Percentiles rank a stretch among this genome's conserved stretches.
phyloP scores from a whole-genome alignment of 2,888 invertebrate genomes.

The Pyrrhosoma nymphula region DNA sequence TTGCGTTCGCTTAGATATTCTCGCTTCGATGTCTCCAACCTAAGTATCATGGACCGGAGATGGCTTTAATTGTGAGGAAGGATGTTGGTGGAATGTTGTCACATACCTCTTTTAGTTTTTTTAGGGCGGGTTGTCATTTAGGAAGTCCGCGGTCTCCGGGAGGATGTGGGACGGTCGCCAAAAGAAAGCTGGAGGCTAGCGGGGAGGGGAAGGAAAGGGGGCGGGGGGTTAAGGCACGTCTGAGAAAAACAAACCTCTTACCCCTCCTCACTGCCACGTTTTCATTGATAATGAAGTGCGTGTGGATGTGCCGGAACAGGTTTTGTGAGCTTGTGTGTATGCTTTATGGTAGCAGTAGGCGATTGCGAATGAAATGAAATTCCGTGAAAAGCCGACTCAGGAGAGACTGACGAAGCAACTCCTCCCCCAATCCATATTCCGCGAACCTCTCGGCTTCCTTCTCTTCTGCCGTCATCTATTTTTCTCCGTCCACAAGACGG shows the following conservation, averaged over 20 bases:
- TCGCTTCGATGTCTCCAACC: neutral
- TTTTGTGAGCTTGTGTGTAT: neutral
- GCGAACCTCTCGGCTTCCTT: neutral
- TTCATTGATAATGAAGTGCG: constrained; percentile 31
- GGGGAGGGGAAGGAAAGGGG: neutral
- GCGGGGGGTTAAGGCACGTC: neutral
- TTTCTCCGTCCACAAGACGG: no score
- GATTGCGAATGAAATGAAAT: neutral
- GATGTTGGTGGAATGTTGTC: constrained; percentile 9
- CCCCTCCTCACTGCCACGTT: neutral
- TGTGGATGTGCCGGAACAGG: neutral
- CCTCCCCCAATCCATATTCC: neutral
- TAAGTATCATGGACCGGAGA: neutral
- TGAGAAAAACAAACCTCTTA: neutral
- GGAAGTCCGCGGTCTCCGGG: constrained; percentile 41
- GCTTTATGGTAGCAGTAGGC: neutral
- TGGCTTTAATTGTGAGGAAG: neutral
- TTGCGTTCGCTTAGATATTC: neutral
- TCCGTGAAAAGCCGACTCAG: neutral
- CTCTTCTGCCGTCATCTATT: neutral
- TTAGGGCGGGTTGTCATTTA: neutral
- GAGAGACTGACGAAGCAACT: neutral
- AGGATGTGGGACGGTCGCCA: constrained; percentile 48
- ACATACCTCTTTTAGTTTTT: neutral
- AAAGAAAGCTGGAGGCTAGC: neutral